Conservation (phyloP, 2,113 vertebrate genomes). For the Zapus hudsonius region DNA sequence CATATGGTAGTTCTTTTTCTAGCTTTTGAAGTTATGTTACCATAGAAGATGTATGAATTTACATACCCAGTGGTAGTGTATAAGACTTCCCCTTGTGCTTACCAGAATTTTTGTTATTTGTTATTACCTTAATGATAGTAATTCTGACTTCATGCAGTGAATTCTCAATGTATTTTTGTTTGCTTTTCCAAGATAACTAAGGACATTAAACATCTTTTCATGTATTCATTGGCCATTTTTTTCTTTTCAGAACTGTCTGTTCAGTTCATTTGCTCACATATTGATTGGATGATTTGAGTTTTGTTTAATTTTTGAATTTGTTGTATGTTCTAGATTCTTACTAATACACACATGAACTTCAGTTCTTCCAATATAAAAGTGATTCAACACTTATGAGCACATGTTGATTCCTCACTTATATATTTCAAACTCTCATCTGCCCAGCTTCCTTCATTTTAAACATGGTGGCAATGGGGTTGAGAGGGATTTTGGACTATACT, state of each 20-base stretch:
- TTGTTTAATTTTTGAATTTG: background rate
- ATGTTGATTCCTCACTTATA: slow-evolving; percentile 16
- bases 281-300: background rate
- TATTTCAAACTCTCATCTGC: background rate
- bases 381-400: background rate
- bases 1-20: background rate
- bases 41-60: background rate
- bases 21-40: background rate
- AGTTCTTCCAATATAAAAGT: slow-evolving; percentile 3
- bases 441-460: slow-evolving; percentile 2
- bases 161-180: background rate
- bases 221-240: background rate
- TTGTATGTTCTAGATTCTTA: background rate
- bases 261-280: background rate
- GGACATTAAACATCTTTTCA: background rate
- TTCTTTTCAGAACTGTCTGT: background rate
- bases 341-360: slow-evolving; percentile 58
- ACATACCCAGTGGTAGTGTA: background rate
- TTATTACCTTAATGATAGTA: background rate
- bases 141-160: background rate
- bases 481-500: background rate
- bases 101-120: background rate
- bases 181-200: background rate
- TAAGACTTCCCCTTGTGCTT: background rate
- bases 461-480: background rate